Evolutionary conservation across 2,797 vertebrate genomes (phyloP), one percentile per base, ranked within the genome.

Genomic region (Channallabes apus): DNA sequence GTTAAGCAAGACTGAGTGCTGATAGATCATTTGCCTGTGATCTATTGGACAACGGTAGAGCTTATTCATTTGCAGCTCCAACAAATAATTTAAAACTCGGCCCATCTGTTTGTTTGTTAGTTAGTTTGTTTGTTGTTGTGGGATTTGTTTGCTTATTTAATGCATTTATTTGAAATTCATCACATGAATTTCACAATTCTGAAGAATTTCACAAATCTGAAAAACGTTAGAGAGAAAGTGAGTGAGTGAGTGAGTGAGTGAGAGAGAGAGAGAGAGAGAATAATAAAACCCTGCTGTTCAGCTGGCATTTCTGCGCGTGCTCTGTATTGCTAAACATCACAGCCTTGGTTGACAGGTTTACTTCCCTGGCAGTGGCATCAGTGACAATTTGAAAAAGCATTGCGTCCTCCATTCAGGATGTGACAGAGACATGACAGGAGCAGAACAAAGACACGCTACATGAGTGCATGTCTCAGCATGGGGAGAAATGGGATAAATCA

Each of bases 361-460:
- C 85, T 86, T 86, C 87, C n/a, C 41, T 88, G 88, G 87, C 89
- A 86, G 80, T 80, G 81, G 80, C 86, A 83, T 86, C 72, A 82
- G 82, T 85, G 79, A 73, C 56, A 61, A 84, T 88, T 83, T 69
- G 61, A 82, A 78, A 84, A 88, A 80, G 73, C 83, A 86, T 89
- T 73, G 77, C 68, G 61, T 87, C 73, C 54, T 80, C 78, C 85
- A 62, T 89, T 82, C 82, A 82, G 58, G 79, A 86, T 84, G 85
- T 87, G 88, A 86, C 83, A 89, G 68, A 71, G 64, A 91, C 88
- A 88, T 88, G 88, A 88, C 88, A 85, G 86, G 41, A 86, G 65
- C 77, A 76, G 80, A 87, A 87, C 82, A 79, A 85, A 78, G 51
- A 83, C 78, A 35, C 38, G 86, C 88, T 82, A 84, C 38, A 46